These are phyloP conservation scores for Pangasius macronema DNA, from an alignment of 2,797 vertebrate genomes.

Conservation along the genomic window DNA sequence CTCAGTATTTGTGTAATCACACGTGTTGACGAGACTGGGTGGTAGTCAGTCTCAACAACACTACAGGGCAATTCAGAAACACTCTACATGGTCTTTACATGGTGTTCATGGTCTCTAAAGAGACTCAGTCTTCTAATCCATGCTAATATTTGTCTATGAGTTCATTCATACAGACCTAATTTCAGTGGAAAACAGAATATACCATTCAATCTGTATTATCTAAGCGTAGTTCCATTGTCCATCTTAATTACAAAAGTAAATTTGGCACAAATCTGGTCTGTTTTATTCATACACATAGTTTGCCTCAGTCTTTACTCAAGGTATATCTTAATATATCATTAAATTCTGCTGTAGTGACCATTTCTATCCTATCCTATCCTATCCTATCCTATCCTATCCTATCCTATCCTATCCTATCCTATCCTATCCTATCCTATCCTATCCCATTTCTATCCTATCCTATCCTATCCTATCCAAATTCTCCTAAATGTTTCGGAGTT, in stretches of 20 bases:
- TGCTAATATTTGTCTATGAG: neutral
- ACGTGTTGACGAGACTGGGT: conserved; percentile 53
- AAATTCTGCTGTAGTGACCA: neutral
- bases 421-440: neutral
- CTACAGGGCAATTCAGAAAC: conserved; percentile 25
- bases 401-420: neutral
- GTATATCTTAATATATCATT: neutral
- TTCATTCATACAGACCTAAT: neutral
- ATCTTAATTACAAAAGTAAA: neutral
- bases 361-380: neutral
- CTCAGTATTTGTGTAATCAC: conserved; percentile 56
- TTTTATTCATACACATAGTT: neutral
- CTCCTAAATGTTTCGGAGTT: neutral
- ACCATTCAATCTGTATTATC: neutral
- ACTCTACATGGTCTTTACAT: no score
- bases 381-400: neutral
- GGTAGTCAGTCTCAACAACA: neutral
- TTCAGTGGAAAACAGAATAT: neutral
- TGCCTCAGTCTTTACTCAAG: neutral
- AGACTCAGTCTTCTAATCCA: conserved; percentile 4
- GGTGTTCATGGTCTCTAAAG: conserved; percentile 21
- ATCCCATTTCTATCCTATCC: no score
- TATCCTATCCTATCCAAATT: neutral
- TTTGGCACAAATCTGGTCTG: neutral
- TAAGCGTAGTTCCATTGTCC: neutral